A percentile compares a stretch with the other conserved stretches of the same genome.
phyloP scores from a whole-genome alignment of 2,797 vertebrate species.

The Poecilia gillii region DNA sequence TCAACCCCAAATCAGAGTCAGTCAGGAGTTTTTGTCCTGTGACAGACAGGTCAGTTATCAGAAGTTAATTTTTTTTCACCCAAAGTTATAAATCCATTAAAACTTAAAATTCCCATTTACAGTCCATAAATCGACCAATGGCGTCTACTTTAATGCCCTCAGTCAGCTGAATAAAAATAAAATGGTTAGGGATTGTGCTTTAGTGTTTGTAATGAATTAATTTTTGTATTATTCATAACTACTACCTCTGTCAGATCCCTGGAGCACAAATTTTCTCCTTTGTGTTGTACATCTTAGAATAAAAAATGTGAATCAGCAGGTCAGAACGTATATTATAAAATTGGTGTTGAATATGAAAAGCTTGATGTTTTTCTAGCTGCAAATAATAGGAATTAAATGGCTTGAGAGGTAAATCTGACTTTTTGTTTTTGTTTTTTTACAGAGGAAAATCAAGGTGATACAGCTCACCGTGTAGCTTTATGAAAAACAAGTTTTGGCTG shows the following conservation, averaged over 20 bases:
- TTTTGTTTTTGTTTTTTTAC: constrained; percentile 10
- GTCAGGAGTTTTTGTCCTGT: background rate
- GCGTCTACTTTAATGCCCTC: background rate
- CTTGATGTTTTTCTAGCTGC: background rate
- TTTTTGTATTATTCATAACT: constrained; percentile 1
- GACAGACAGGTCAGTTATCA: background rate
- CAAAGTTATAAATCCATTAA: background rate
- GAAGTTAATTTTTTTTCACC: background rate
- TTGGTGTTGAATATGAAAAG: background rate
- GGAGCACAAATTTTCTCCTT: background rate
- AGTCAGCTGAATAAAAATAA: background rate
- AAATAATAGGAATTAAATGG: constrained; percentile 1
- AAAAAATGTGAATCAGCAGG: background rate
- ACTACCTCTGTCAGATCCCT: background rate
- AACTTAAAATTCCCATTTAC: background rate
- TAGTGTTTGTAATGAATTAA: background rate
- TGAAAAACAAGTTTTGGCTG: background rate
- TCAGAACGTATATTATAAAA: background rate
- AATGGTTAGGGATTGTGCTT: background rate
- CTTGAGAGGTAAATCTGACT: background rate
- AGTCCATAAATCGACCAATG: background rate
- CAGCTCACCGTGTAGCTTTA: constrained; percentile 1
- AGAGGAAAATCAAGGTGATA: background rate
- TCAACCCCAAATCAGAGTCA: background rate
- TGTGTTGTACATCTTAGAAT: background rate